phyloP scores from a whole-genome alignment of 1,140 invertebrate species.

The Bicyclus anynana region DNA sequence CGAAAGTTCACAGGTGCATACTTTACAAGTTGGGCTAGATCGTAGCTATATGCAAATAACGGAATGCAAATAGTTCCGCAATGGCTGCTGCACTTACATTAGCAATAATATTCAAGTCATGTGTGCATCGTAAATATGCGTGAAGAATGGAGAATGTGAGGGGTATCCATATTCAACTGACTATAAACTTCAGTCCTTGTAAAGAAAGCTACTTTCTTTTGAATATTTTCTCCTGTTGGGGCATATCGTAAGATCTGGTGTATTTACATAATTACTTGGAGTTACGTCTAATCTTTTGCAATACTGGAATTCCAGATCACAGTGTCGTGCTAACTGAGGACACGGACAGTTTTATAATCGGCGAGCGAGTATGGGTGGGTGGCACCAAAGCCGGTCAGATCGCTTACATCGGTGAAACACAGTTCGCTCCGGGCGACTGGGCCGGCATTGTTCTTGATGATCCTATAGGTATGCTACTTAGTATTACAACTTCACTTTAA shows the following conservation, averaged over 20 bases:
- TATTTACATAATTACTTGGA: conserved; percentile 16
- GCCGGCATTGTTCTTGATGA: conserved; percentile 97
- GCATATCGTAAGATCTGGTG: conserved; percentile 12
- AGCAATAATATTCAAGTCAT: conserved; percentile 59
- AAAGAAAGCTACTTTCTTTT: conserved; percentile 46
- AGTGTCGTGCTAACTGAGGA: conserved; percentile 91
- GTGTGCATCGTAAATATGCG: conserved; percentile 49
- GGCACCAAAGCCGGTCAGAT: conserved; percentile 96
- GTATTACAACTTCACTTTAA: too few species aligned
- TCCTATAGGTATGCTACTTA: conserved; percentile 83
- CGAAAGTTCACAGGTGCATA: conserved; percentile 49
- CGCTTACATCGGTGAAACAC: conserved; percentile 98
- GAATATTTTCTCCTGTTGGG: conserved; percentile 27
- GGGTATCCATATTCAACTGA: conserved; percentile 51
- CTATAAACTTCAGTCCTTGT: conserved; percentile 44
- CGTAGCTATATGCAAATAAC: conserved; percentile 51
- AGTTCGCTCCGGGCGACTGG: conserved; percentile 97
- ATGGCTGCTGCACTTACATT: conserved; percentile 63
- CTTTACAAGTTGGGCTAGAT: conserved; percentile 44
- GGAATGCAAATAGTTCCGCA: conserved; percentile 53
- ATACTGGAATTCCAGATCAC: conserved; percentile 81
- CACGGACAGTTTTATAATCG: conserved; percentile 97
- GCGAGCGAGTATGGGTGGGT: conserved; percentile 96
- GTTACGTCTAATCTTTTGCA: conserved; percentile 18
- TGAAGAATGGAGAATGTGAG: conserved; percentile 49